phyloP scores from a whole-genome alignment of 2,113 vertebrate species.

The Peromyscus leucopus region DNA sequence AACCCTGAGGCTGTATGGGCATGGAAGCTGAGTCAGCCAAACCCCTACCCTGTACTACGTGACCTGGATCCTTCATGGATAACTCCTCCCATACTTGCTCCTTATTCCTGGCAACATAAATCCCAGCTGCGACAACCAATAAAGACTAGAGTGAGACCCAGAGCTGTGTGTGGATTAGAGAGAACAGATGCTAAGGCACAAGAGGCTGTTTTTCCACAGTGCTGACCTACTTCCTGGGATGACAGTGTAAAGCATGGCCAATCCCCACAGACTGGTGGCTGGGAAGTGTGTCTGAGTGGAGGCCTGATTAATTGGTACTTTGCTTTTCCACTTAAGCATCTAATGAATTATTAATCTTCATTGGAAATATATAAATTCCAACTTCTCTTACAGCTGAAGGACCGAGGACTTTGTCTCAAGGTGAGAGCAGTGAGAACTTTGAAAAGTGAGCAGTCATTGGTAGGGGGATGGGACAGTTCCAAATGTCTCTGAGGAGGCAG shows the following conservation, averaged over 20 bases:
- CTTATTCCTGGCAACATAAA: neutral
- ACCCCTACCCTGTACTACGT: neutral
- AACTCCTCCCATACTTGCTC: neutral
- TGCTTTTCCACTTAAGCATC: slow-evolving; percentile 13
- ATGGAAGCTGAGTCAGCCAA: neutral
- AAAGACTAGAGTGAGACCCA: neutral
- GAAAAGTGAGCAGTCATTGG: too few relatives aligned
- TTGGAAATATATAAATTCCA: neutral
- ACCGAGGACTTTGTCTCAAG: neutral
- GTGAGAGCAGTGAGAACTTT: neutral
- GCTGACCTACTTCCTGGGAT: neutral
- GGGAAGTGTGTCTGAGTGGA: neutral
- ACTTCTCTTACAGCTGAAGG: neutral
- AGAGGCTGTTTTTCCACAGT: neutral
- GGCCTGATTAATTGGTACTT: neutral
- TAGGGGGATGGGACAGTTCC: too few relatives aligned
- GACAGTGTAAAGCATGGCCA: neutral
- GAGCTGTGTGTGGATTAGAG: neutral
- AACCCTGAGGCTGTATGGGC: neutral
- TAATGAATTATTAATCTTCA: neutral
- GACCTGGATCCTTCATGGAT: neutral
- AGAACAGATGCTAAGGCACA: neutral
- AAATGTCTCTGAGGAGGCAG: neutral
- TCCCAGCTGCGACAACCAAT: neutral
- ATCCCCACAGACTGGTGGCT: neutral